Percentiles rank a stretch among this genome's conserved stretches.
These are phyloP conservation scores for Cairina moschata DNA, from an alignment of 2,113 vertebrate species.

Conservation along the genomic window DNA sequence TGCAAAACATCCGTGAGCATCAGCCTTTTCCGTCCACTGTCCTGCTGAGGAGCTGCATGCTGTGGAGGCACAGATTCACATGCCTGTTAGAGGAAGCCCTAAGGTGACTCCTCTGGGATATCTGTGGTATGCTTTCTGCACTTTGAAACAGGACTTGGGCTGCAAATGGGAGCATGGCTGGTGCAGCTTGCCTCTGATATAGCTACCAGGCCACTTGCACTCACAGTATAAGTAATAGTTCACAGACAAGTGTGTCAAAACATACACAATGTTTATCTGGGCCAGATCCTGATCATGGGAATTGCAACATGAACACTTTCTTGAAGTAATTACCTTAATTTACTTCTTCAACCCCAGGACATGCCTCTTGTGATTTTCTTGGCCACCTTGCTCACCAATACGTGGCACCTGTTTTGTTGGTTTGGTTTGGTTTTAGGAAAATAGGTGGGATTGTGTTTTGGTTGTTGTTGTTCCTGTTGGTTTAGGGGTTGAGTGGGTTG, in stretches of 20 bases:
- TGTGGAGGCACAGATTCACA: background rate
- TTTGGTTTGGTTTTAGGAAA: background rate
- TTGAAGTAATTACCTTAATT: background rate
- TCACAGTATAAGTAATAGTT: background rate
- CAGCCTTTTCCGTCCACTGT: background rate
- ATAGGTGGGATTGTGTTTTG: background rate
- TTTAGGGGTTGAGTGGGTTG: accelerated
- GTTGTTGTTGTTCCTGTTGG: background rate
- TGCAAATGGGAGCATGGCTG: background rate
- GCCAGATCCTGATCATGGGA: background rate
- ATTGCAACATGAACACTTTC: background rate
- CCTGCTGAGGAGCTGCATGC: background rate
- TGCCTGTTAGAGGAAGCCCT: background rate
- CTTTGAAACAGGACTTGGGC: background rate
- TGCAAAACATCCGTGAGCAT: background rate
- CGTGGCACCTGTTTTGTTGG: background rate
- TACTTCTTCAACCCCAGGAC: background rate
- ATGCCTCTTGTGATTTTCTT: accelerated
- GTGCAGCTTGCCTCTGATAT: background rate
- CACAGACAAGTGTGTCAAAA: background rate
- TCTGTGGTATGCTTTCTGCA: background rate
- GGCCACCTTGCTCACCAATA: background rate
- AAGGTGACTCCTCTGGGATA: background rate
- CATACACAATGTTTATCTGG: background rate
- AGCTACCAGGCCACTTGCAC: background rate